Conservation (phyloP, 1,140 invertebrate species). For the Cardiocondyla obscurior region DNA sequence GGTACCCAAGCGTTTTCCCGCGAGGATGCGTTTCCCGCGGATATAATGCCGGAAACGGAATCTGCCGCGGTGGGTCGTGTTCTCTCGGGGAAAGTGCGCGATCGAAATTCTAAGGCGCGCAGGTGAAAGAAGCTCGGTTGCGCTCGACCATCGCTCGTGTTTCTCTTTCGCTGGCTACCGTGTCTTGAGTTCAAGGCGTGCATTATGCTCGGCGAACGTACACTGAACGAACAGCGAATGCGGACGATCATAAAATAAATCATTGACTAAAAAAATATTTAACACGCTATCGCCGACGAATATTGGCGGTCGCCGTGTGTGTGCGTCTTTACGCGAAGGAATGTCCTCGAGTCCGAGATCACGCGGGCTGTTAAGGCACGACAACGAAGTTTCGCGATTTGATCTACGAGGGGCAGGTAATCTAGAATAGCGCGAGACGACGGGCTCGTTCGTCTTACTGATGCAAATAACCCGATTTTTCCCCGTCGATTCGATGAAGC, state of each 20-base stretch:
- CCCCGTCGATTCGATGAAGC: constrained; percentile 10
- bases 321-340: constrained; percentile 29
- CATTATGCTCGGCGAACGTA: too few relatives aligned
- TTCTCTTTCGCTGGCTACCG: constrained; percentile 24
- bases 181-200: too few relatives aligned
- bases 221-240: too few relatives aligned
- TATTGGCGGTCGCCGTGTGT: too few relatives aligned
- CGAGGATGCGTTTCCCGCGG: constrained; percentile 40
- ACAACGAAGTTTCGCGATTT: constrained; percentile 53
- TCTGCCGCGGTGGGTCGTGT: constrained; percentile 16
- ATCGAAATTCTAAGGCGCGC: constrained; percentile 27
- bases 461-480: constrained; percentile 45
- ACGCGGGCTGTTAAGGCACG: constrained; percentile 27
- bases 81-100: constrained; percentile 49
- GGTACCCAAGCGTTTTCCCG: not conserved
- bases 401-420: constrained; percentile 40
- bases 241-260: too few relatives aligned
- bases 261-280: too few relatives aligned
- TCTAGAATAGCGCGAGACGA: constrained; percentile 38
- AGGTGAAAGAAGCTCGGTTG: constrained; percentile 51
- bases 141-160: not conserved
- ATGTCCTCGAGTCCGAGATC: constrained; percentile 33
- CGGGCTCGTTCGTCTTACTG: constrained; percentile 38
- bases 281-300: too few relatives aligned
- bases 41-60: not conserved